Percentiles rank a stretch among this genome's conserved stretches.
These are phyloP conservation scores for Solenodon paradoxus DNA, from an alignment of 2,113 vertebrate genomes.

Conservation along the genomic window DNA sequence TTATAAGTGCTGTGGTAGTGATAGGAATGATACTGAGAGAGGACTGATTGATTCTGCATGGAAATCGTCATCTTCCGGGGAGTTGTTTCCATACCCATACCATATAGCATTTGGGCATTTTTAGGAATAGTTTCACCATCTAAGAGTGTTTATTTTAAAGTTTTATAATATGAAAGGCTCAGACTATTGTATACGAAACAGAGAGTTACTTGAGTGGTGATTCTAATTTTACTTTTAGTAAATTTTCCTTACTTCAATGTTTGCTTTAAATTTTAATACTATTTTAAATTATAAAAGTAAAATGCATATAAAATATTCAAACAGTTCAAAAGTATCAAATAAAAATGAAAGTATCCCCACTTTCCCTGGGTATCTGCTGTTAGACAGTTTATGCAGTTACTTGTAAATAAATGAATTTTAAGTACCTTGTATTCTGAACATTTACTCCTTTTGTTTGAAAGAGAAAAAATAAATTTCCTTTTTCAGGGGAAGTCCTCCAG, in stretches of 20 bases:
- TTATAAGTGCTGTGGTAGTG: background rate
- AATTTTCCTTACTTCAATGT: constrained; percentile 43
- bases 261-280: constrained; percentile 64
- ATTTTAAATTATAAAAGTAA: constrained; percentile 58
- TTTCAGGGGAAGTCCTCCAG: constrained; percentile 41
- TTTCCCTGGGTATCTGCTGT: constrained; percentile 31
- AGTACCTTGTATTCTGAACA: constrained; percentile 40
- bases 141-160: background rate
- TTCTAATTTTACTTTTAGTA: constrained; percentile 58
- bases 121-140: constrained; percentile 18
- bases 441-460: constrained; percentile 57
- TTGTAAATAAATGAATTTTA: constrained; percentile 65
- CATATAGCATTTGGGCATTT: constrained; percentile 31
- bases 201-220: constrained; percentile 29
- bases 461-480: constrained; percentile 45
- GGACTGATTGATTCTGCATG: background rate
- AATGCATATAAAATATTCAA: constrained; percentile 46
- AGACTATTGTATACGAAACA: constrained; percentile 45
- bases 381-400: constrained; percentile 53
- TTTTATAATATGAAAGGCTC: constrained; percentile 20
- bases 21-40: background rate
- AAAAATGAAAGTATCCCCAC: constrained; percentile 23
- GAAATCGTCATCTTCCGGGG: background rate
- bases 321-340: constrained; percentile 44
- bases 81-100: background rate